These are phyloP conservation scores for Lasioglossum marginatum DNA, from an alignment of 2,888 invertebrate species.

Conservation along the genomic window DNA sequence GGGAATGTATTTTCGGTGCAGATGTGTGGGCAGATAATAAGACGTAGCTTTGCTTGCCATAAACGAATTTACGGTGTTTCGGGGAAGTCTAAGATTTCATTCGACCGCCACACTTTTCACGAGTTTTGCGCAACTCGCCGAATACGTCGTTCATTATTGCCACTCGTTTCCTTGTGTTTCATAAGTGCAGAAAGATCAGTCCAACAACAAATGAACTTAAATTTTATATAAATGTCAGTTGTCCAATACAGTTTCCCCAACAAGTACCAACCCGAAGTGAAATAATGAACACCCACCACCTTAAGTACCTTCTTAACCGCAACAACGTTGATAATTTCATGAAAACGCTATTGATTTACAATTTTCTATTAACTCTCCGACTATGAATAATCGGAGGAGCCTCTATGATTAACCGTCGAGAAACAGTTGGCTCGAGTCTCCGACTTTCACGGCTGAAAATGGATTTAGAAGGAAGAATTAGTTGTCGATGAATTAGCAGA, in stretches of 20 bases:
- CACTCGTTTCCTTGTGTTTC: background rate
- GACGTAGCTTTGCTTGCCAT: conserved; percentile 58
- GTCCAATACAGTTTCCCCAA: background rate
- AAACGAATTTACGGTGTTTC: conserved; percentile 74
- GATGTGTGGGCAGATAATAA: conserved; percentile 66
- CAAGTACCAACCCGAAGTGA: background rate
- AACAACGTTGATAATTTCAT: background rate
- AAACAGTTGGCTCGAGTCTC: background rate
- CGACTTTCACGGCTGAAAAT: background rate
- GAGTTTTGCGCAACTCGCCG: background rate
- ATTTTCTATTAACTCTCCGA: background rate
- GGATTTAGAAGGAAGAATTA: background rate
- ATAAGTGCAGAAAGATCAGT: background rate
- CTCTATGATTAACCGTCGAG: background rate
- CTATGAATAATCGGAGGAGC: background rate
- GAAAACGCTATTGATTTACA: conserved; percentile 1
- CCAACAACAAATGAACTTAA: background rate
- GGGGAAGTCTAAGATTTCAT: conserved; percentile 72
- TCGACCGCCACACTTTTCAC: conserved; percentile 20
- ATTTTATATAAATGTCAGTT: background rate
- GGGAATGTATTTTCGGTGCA: conserved; percentile 67
- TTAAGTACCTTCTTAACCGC: background rate
- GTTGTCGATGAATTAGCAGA: conserved; percentile 8
- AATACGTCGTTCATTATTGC: background rate
- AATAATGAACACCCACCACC: background rate